Evolutionary conservation across 2,113 vertebrate species (phyloP).

Genomic region (Scortum barcoo): DNA sequence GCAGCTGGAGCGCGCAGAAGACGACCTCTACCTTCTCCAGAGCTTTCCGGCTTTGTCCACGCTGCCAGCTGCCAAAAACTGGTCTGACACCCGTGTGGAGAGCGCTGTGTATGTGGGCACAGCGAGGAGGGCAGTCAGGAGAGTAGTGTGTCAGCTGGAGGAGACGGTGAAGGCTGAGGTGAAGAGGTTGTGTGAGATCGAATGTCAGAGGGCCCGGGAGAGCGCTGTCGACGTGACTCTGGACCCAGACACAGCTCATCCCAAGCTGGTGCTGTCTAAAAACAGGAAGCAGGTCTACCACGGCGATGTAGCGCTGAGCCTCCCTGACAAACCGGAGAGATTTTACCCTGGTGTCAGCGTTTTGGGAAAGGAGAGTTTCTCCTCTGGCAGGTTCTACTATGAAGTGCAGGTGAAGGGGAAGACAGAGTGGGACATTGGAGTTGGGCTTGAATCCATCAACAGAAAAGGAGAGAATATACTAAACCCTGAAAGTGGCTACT

Average conservation of each 20-base stretch:
- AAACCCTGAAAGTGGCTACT: constrained; percentile 79
- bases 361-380: constrained; percentile 77
- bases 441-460: constrained; percentile 72
- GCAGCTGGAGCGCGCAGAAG: constrained; percentile 49
- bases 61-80: constrained; percentile 37
- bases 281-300: constrained; percentile 72
- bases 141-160: constrained; percentile 56
- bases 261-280: constrained; percentile 75
- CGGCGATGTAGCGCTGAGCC: constrained; percentile 24
- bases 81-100: constrained; percentile 41
- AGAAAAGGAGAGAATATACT: constrained; percentile 75
- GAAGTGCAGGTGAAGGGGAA: constrained; percentile 81
- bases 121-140: constrained; percentile 66
- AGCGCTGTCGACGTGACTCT: constrained; percentile 76
- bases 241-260: constrained; percentile 79
- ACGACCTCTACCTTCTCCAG: constrained; percentile 70
- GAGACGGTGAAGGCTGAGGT: constrained; percentile 55
- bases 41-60: constrained; percentile 25
- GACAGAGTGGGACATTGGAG: constrained; percentile 81
- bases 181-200: constrained; percentile 63
- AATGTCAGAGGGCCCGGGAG: constrained; percentile 60
- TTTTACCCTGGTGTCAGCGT: constrained; percentile 78
- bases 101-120: constrained; percentile 66
- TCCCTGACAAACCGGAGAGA: constrained; percentile 64
- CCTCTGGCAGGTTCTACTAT: constrained; percentile 76